Percentiles rank a stretch among this genome's conserved stretches.
Evolutionary conservation across 2,113 vertebrate species (phyloP).

Genomic region (Salvator merianae): DNA sequence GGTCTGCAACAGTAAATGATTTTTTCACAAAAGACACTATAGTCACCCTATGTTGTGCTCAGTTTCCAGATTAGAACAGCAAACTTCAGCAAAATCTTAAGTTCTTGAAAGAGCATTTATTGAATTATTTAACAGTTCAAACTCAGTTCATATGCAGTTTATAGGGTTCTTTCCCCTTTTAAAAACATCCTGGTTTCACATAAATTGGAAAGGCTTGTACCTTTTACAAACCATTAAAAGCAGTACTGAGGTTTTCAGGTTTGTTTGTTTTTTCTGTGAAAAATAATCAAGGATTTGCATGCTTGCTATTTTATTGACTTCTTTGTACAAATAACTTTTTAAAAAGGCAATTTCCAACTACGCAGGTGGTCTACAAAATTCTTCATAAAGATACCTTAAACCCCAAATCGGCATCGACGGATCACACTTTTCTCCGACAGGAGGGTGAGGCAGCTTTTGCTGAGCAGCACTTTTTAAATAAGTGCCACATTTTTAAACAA

Average conservation of each 20-base stretch:
- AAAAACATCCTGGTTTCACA: constrained; percentile 46
- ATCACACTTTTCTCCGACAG: constrained; percentile 56
- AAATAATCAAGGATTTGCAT: constrained; percentile 71
- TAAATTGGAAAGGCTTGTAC: constrained; percentile 74
- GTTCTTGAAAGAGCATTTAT: constrained; percentile 77
- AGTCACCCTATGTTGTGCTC: background rate
- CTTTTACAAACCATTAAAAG: constrained; percentile 70
- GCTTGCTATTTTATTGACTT: constrained; percentile 62
- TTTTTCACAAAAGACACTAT: background rate
- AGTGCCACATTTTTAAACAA: constrained; percentile 52
- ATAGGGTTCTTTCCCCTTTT: constrained; percentile 28
- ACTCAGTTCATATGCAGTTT: constrained; percentile 67
- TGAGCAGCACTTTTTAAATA: constrained; percentile 65
- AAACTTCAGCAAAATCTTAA: constrained; percentile 64
- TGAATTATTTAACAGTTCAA: constrained; percentile 68
- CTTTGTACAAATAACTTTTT: constrained; percentile 50
- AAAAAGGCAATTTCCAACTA: constrained; percentile 66
- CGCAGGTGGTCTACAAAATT: constrained; percentile 64
- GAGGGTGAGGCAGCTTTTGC: constrained; percentile 77
- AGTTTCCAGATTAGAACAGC: constrained; percentile 41
- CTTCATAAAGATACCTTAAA: constrained; percentile 53
- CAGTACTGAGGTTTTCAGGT: constrained; percentile 65
- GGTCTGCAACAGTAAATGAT: background rate
- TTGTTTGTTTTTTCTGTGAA: constrained; percentile 52
- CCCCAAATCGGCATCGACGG: constrained; percentile 62